Base-by-base conservation (phyloP, 2,888 invertebrate species). In the Myopa testacea region DNA sequence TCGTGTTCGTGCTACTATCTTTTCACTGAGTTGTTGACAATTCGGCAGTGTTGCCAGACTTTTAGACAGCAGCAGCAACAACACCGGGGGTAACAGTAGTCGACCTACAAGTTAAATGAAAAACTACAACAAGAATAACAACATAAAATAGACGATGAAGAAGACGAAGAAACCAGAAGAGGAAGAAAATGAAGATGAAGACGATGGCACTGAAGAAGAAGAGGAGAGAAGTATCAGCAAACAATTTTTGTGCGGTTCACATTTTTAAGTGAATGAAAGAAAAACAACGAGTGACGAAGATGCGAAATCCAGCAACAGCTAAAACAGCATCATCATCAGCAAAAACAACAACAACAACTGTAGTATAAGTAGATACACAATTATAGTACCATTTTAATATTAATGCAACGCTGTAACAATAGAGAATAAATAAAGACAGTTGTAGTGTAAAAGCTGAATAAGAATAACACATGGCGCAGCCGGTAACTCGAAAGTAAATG, bases 1-100 rank as follows among this genome's bases (percentile, higher is more conserved):
- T 19, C 14, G 26, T 68, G 19, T 45, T 12, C 45, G 45, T 19
- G 50, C 0, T n/a, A n/a, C 45, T 45, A 26, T 45, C 45, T 19
- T 45, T 68, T n/a, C 45, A 45, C 50, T 55, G 70, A 70, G 70
- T 34, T 70, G 70, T 70, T 70, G 70, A 70, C 70, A 55, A 26
- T 55, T 7, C 55, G 1, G 45, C 10, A 45, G 45, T 16, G 70
- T 26, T 69, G 69, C 69, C 69, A 69, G 69, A 69, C 52, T 52
- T 69, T 52, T n/a, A 26, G 69, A 26, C 16, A 52, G 26, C 10
- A 55, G n/a, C 16, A n/a, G 14, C 55, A 45, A 45, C 45, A 10
- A 45, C 26, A 26, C 1, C 26, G 2, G 26, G 26, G 26, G 26
- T 26, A 26, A 26, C 26, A 26, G 26, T 26, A 26, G 26, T 26